Evolutionary conservation across 2,113 vertebrate species (phyloP).

Genomic region (Choloepus hoffmanni): DNA sequence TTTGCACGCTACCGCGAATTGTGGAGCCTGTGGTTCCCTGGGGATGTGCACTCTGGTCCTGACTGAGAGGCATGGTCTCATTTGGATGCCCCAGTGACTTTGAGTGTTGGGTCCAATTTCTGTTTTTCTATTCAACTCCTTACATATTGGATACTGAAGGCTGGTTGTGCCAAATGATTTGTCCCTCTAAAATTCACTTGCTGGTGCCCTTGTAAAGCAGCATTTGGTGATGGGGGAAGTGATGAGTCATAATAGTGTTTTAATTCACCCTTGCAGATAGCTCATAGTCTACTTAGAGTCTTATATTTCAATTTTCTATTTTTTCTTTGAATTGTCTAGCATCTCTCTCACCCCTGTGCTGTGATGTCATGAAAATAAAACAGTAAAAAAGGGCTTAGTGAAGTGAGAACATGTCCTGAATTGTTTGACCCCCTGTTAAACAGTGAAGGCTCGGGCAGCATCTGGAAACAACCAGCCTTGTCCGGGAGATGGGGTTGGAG

Average conservation of each 20-base stretch:
- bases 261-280: neutral
- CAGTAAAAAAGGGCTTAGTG: neutral
- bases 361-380: slow-evolving; percentile 31
- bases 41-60: neutral
- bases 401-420: neutral
- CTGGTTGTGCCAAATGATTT: neutral
- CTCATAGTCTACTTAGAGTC: neutral
- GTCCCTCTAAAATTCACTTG: neutral
- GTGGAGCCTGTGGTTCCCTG: rapidly evolving
- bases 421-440: neutral
- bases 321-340: neutral
- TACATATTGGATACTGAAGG: neutral
- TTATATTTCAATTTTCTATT: neutral
- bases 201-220: neutral
- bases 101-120: neutral
- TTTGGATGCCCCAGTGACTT: neutral
- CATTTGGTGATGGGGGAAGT: neutral
- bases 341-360: neutral
- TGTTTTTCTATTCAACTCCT: neutral
- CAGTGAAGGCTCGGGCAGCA: neutral
- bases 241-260: neutral
- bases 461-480: neutral
- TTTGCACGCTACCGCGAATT: neutral
- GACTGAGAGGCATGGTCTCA: neutral
- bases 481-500: neutral